A percentile compares a stretch with the other conserved stretches of the same genome.
Evolutionary conservation across 2,113 vertebrate species (phyloP).

Genomic region (Petrocephalus zakoni): DNA sequence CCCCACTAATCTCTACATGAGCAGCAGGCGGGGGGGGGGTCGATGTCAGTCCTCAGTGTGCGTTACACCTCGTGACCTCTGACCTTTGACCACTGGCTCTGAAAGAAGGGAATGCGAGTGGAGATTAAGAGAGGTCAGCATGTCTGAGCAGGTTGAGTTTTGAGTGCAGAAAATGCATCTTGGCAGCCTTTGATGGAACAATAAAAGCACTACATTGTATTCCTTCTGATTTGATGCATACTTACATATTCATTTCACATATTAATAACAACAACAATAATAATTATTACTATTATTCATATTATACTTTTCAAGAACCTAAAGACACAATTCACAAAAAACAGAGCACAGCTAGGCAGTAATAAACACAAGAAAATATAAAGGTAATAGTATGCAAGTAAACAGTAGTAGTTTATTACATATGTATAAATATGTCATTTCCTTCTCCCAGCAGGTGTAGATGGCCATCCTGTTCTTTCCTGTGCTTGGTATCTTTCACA

Average conservation of each 20-base stretch:
- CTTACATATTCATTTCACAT: neutral
- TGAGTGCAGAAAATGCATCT: neutral
- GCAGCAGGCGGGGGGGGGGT: conserved; percentile 15
- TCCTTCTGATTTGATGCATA: conserved; percentile 31
- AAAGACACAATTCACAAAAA: neutral
- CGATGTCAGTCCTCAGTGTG: conserved; percentile 23
- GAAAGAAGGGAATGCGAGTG: conserved; percentile 62
- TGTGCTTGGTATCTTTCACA: neutral
- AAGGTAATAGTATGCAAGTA: neutral
- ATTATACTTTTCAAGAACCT: neutral
- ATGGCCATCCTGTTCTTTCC: neutral
- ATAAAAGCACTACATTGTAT: neutral
- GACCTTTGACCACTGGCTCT: conserved; percentile 44
- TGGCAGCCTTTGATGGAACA: neutral
- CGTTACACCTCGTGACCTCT: conserved; percentile 50
- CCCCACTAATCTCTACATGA: neutral
- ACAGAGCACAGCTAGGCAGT: neutral
- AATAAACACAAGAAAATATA: neutral
- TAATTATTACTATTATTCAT: neutral
- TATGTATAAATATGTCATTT: neutral
- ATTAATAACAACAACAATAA: neutral
- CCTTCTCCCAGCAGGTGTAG: neutral
- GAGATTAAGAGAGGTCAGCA: conserved; percentile 42
- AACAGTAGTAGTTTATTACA: neutral
- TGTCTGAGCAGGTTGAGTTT: conserved; percentile 51